Evolutionary conservation across 2,113 vertebrate species (phyloP).

Genomic region (Bombycilla garrulus): DNA sequence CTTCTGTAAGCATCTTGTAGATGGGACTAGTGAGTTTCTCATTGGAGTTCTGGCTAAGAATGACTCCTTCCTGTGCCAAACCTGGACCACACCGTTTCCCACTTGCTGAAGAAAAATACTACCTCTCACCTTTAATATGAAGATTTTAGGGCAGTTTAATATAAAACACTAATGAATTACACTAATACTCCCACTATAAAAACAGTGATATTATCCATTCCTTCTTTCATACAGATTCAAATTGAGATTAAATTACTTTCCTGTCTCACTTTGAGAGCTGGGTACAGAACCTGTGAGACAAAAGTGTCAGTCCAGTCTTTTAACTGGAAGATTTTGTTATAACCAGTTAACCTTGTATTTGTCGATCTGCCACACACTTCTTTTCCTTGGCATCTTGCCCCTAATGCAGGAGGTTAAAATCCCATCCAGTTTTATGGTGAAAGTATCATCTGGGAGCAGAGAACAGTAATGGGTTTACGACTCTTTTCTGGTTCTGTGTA

Average conservation of each 20-base stretch:
- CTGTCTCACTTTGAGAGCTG: background rate
- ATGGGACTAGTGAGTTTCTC: background rate
- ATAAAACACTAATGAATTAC: background rate
- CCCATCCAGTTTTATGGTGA: background rate
- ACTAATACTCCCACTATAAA: background rate
- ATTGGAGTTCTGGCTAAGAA: background rate
- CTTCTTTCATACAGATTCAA: background rate
- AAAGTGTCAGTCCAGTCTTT: background rate
- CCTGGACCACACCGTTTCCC: background rate
- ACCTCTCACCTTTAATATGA: background rate
- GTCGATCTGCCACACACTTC: fast-evolving
- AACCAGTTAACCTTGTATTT: background rate
- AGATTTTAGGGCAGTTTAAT: background rate
- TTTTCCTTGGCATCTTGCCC: background rate
- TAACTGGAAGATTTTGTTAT: background rate
- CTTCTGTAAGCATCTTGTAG: background rate
- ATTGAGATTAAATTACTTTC: background rate
- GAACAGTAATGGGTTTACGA: background rate
- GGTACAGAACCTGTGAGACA: background rate
- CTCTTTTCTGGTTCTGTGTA: background rate
- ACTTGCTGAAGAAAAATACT: background rate
- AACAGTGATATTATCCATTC: background rate
- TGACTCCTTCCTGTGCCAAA: background rate
- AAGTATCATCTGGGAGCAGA: background rate
- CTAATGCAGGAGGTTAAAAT: background rate